A percentile compares a stretch with the other conserved stretches of the same genome.
Conservation (phyloP, 2,113 vertebrate species). For the Cromileptes altivelis region DNA sequence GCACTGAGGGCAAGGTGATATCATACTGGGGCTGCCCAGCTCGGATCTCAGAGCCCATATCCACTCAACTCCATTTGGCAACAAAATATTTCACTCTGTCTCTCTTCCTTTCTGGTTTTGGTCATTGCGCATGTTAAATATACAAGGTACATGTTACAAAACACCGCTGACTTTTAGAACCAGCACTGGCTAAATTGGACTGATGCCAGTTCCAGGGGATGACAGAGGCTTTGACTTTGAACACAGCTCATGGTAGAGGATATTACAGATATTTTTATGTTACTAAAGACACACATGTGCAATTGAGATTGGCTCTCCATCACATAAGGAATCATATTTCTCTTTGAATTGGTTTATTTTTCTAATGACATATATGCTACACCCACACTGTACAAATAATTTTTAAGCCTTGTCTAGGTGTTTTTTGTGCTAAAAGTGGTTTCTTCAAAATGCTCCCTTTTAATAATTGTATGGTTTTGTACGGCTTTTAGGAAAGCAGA, state of each 20-base stretch:
- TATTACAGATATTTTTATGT: conserved; percentile 22
- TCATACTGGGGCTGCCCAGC: conserved; percentile 70
- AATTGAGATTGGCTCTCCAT: neutral
- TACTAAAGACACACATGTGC: conserved; percentile 11
- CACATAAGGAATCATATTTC: neutral
- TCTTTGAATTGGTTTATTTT: neutral
- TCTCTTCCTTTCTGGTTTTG: conserved; percentile 59
- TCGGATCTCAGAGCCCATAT: conserved; percentile 58
- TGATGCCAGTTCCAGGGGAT: conserved; percentile 19
- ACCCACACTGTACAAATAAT: neutral
- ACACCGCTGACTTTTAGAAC: conserved; percentile 41
- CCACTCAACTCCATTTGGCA: conserved; percentile 57
- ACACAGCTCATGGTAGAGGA: conserved; percentile 29
- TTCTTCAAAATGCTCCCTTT: neutral
- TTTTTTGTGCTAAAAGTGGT: neutral
- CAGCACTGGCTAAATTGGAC: conserved; percentile 32
- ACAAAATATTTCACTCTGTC: conserved; percentile 48
- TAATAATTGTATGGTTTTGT: neutral
- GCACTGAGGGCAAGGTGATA: conserved; percentile 72
- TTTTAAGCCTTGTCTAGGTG: neutral
- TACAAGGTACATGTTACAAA: conserved; percentile 49
- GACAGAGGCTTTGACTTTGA: conserved; percentile 34
- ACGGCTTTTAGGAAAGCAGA: neutral
- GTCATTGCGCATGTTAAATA: conserved; percentile 62
- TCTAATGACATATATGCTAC: neutral